These are phyloP conservation scores for Alouatta palliata DNA, from an alignment of 2,113 vertebrate species.

Conservation along the genomic window DNA sequence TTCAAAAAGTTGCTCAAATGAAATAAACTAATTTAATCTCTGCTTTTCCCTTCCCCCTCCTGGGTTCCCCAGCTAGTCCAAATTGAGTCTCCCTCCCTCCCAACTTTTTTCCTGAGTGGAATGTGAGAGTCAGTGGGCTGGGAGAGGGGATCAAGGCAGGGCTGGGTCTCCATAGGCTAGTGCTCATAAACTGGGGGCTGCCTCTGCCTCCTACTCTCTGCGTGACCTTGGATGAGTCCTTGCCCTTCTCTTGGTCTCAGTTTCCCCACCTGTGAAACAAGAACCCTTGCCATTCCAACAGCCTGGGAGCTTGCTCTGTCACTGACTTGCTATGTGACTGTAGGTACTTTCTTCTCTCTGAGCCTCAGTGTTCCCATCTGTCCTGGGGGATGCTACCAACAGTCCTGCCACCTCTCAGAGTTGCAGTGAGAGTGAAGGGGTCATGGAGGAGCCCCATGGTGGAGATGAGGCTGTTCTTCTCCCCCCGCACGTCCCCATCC, in stretches of 20 bases:
- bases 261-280: neutral
- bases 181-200: neutral
- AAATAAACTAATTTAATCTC: slow-evolving; percentile 83
- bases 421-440: neutral
- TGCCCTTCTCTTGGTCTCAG: neutral
- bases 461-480: neutral
- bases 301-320: neutral
- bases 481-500: neutral
- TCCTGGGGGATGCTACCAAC: neutral
- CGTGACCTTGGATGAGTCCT: neutral
- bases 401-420: neutral
- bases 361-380: neutral
- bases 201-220: neutral
- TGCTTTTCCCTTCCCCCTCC: slow-evolving; percentile 40
- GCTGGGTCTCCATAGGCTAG: neutral
- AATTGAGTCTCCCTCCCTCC: slow-evolving; percentile 2
- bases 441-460: fast-evolving
- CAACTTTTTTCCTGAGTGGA: neutral
- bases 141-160: neutral
- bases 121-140: neutral
- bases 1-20: slow-evolving; percentile 82
- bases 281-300: neutral
- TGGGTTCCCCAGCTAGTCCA: slow-evolving; percentile 42
- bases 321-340: neutral
- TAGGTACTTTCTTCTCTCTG: neutral